These are phyloP conservation scores for Carpatolechia fugitivella DNA, from an alignment of 2,888 invertebrate genomes.

Conservation along the genomic window DNA sequence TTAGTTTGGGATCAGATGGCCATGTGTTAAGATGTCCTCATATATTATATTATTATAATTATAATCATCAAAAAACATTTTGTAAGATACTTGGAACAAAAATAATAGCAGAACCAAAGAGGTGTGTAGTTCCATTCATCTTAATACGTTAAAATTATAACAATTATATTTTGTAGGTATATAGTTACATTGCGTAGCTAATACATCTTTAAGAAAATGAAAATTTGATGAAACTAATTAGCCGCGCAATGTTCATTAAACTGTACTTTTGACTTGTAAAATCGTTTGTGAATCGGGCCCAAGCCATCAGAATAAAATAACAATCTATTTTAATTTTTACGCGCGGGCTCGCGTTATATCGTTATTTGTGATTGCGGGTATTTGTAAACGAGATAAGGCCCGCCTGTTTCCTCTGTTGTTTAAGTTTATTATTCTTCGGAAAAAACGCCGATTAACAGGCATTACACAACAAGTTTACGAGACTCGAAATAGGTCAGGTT, in stretches of 20 bases:
- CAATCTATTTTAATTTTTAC: conserved; percentile 18
- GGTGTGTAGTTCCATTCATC: no score
- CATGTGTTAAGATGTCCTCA: no score
- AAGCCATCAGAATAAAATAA: conserved; percentile 13
- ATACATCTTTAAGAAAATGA: no score
- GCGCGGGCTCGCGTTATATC: conserved; percentile 7
- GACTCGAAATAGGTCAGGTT: neutral
- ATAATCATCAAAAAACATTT: no score
- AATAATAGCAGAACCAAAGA: no score
- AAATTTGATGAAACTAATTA: no score
- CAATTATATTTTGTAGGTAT: no score
- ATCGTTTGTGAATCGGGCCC: neutral
- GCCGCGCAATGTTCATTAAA: neutral
- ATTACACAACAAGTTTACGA: neutral
- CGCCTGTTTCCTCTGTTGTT: conserved; percentile 1
- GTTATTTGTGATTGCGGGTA: conserved; percentile 12
- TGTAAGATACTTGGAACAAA: no score
- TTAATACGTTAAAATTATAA: no score
- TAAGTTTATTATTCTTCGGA: conserved; percentile 1
- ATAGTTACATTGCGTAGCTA: no score
- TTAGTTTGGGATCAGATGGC: no score
- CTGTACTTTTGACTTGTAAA: neutral
- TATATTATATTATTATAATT: no score
- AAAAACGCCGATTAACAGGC: neutral
- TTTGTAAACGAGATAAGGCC: conserved; percentile 1